Base-by-base conservation (phyloP, 2,888 invertebrate species). In the Caenorhabditis auriculariae region DNA sequence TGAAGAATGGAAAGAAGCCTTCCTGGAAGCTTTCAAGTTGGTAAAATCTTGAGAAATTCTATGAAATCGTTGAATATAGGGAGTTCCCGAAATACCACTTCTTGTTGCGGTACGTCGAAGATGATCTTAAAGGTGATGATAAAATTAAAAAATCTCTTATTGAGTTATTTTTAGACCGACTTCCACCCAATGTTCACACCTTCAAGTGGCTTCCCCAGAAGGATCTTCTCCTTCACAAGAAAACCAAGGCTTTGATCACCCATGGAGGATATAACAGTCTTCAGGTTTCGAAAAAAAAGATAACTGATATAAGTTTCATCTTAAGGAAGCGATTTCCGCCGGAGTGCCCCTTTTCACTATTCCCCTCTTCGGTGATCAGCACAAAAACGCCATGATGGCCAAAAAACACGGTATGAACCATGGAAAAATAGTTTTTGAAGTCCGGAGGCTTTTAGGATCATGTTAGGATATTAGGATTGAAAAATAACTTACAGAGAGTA, bases 241-340 rank as follows among this genome's bases (percentile, higher is more conserved):
- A 89, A 70, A 86, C 89, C 0, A 82, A 86, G 54, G 87, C 87
- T 0, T 89, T 88, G 74, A 85, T 90, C 67, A 87, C 88, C 0
- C 90, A 90, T 77, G 89, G 88, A 0, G 90, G 90, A 0, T 86
- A 89, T 74, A 85, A 89, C 72, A 88, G 89, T 50, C 81, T 87
- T 28, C 87, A 88, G 1, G 90, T 69, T 35, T 7, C 12, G 23
- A 48, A n/a, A n/a, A n/a, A n/a, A n/a, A n/a, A n/a, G n/a, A n/a
- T n/a, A n/a, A 39, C n/a, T 19, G 7, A 37, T 12, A 50, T 37
- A 21, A 17, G 15, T 17, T n/a, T 24, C 19, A 27, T 27, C 47
- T 60, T 19, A 46, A 72, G 65, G 72, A 72, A 44, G 58, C 72
- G 0, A 61, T 72, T 9, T 59, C 60, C 2, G 64, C 70, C 6